Evolutionary conservation across 92 coral and sea anemone genomes (phyloP).

Genomic region (Isaurus tuberculatus): DNA sequence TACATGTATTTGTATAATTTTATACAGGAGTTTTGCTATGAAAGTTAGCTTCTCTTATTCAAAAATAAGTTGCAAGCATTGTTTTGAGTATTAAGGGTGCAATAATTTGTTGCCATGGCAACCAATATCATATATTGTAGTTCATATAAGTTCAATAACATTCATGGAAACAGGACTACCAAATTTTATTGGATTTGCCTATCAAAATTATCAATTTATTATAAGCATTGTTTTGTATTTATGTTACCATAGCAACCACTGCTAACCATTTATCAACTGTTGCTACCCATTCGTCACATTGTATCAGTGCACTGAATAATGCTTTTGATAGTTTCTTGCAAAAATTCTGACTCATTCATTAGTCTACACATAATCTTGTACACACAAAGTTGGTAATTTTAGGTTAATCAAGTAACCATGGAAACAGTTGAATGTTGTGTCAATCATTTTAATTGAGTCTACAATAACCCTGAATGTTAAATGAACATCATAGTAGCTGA

Average conservation of each 20-base stretch:
- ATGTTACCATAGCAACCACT: slow-evolving; percentile 1
- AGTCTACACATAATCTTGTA: background rate
- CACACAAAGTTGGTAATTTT: background rate
- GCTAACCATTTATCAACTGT: background rate
- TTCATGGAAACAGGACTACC: slow-evolving; percentile 4
- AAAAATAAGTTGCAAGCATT: slow-evolving; percentile 12
- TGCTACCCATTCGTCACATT: background rate
- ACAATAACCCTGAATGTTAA: background rate
- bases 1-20: background rate
- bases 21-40: background rate
- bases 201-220: background rate
- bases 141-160: background rate
- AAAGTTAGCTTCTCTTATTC: background rate
- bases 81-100: slow-evolving; percentile 17
- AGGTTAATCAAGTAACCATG: background rate
- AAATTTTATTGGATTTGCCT: background rate
- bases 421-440: background rate
- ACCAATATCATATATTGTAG: background rate
- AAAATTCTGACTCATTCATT: background rate
- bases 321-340: background rate
- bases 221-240: background rate
- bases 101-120: background rate
- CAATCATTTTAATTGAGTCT: background rate
- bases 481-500: background rate
- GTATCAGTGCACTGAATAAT: slow-evolving; percentile 3